A percentile compares a stretch with the other conserved stretches of the same genome.
These are phyloP conservation scores for Mirza zaza DNA, from an alignment of 2,113 vertebrate genomes.

Conservation along the genomic window DNA sequence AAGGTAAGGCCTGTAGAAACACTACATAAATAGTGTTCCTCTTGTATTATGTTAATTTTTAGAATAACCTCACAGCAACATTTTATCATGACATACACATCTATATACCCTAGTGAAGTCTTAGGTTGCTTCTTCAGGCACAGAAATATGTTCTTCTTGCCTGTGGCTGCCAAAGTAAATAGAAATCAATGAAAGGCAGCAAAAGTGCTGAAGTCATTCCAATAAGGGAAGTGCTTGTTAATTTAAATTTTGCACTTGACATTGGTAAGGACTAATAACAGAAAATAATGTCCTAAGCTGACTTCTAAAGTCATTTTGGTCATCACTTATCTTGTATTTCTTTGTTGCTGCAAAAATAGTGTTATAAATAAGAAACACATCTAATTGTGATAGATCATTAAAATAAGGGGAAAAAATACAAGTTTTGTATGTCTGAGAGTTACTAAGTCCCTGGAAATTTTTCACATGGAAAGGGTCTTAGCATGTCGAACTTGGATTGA, in stretches of 20 bases:
- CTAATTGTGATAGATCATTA: conserved; percentile 73
- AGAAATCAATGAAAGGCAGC: conserved; percentile 84
- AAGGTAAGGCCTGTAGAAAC: conserved; percentile 68
- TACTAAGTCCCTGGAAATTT: conserved; percentile 69
- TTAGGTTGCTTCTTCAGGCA: conserved; percentile 77
- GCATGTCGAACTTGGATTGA: conserved; percentile 20
- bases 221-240: conserved; percentile 82
- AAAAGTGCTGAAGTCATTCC: conserved; percentile 85
- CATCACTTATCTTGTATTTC: conserved; percentile 65
- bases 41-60: conserved; percentile 79
- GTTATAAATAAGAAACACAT: conserved; percentile 72
- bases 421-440: conserved; percentile 65
- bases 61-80: conserved; percentile 71
- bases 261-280: conserved; percentile 79
- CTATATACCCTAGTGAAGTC: conserved; percentile 58
- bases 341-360: conserved; percentile 78
- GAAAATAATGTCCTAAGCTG: conserved; percentile 77
- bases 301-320: conserved; percentile 78
- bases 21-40: conserved; percentile 80
- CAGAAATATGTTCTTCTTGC: conserved; percentile 81
- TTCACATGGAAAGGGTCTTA: conserved; percentile 64
- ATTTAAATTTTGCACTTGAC: conserved; percentile 87
- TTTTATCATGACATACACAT: conserved; percentile 65
- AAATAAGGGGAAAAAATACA: conserved; percentile 46
- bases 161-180: conserved; percentile 83